phyloP scores from a whole-genome alignment of 2,113 vertebrate genomes.

The Saccopteryx bilineata region DNA sequence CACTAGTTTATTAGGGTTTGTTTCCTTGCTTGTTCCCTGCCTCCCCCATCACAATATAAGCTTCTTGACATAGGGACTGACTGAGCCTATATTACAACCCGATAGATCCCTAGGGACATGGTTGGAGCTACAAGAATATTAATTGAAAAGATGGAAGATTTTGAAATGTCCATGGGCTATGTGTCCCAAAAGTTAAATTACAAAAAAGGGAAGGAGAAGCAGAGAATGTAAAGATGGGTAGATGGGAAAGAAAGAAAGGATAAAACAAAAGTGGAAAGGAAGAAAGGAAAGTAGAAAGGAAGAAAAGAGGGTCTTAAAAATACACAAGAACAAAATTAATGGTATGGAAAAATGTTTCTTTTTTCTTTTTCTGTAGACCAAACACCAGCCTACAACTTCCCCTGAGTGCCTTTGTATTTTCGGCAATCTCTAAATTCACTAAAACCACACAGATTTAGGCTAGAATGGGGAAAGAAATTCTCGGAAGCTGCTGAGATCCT shows the following conservation, averaged over 20 bases:
- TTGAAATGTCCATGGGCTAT: neutral
- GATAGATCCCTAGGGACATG: neutral
- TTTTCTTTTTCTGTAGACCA: constrained; percentile 2
- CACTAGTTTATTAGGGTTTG: neutral
- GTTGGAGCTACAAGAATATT: neutral
- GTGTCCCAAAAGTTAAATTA: neutral
- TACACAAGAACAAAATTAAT: neutral
- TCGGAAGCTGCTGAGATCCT: constrained; percentile 18
- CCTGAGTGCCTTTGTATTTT: neutral
- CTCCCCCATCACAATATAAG: neutral
- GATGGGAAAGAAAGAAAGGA: neutral
- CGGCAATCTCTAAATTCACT: constrained; percentile 11
- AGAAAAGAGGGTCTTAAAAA: neutral
- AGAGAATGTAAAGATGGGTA: neutral
- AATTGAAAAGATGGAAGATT: neutral
- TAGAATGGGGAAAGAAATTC: neutral
- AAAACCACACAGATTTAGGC: neutral
- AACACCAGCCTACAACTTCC: neutral
- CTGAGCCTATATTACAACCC: neutral
- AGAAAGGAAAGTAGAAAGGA: neutral
- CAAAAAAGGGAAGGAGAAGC: neutral
- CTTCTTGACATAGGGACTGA: neutral
- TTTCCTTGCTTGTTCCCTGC: neutral
- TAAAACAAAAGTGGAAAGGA: too few species aligned
- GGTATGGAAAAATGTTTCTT: neutral